Evolutionary conservation across 2,113 vertebrate species (phyloP), one percentile per base, ranked within the genome.

Genomic region (Hoplias malabaricus): DNA sequence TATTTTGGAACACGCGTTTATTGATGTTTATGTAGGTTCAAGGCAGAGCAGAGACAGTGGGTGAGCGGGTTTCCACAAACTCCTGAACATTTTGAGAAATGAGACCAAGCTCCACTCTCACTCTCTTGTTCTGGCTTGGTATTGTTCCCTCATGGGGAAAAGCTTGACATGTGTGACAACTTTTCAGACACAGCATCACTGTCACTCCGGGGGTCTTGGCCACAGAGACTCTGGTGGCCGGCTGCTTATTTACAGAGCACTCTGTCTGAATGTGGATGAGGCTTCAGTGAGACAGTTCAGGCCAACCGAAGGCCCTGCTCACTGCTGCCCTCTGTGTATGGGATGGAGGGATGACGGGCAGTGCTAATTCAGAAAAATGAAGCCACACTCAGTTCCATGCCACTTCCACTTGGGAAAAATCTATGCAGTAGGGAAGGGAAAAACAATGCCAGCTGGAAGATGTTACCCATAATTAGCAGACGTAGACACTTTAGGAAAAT

Each of bases 211-310:
- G 72, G 59, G 66, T 71, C 38, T 46, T 38, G 66, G 50, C 77
- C 71, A 61, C 66, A 78, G 61, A 62, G 53, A 33, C 61, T 38
- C 38, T 40, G 48, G 50, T 65, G 14, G n/a, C 62, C 72, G 71
- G 48, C 69, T 75, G 71, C 78, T 69, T 79, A 75, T 82, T 75
- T 75, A 66, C 11, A 1, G 43, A 75, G 29, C 59, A 43, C 33
- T 21, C 76, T 65, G 54, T 34, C 36, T 43, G 75, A 78, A 82
- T 78, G 63, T 73, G 25, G 29, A 76, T 77, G 69, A 68, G 75
- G 31, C n/a, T 61, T 29, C 25, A 27, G 40, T 27, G 40, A 42
- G 21, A 3, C n/a, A n/a, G n/a, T n/a, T n/a, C n/a, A 19, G 57
- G n/a, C 19, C 2, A 14, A 42, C 9, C 16, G 19, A 21, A 11